Conservation (phyloP, 1,140 invertebrate genomes). For the Zaprionus davidi region DNA sequence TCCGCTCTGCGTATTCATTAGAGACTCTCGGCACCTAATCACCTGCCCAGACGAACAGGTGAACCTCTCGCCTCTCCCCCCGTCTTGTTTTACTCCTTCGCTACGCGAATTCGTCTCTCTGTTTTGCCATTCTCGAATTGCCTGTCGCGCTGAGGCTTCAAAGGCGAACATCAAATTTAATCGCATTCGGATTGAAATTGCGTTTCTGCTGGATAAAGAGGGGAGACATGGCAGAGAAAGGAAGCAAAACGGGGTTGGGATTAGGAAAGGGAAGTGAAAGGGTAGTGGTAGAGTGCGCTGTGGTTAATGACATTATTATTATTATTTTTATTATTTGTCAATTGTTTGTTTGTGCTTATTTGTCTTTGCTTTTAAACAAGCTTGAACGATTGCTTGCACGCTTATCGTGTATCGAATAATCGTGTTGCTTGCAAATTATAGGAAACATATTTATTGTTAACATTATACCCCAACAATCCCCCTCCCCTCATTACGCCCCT, state of each 20-base stretch:
- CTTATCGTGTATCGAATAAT: not conserved
- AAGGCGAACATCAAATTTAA: slow-evolving; percentile 71
- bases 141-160: slow-evolving; percentile 49
- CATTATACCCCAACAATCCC: too few species aligned
- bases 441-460: too few species aligned
- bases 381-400: too few species aligned
- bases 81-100: not conserved
- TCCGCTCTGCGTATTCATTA: not conserved
- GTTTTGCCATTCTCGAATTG: slow-evolving; percentile 18
- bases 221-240: not conserved
- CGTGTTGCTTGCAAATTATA: not conserved
- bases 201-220: slow-evolving; percentile 37
- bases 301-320: slow-evolving; percentile 32
- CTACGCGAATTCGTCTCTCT: not conserved
- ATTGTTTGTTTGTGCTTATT: slow-evolving; percentile 7
- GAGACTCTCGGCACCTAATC: slow-evolving; percentile 17
- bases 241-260: not conserved
- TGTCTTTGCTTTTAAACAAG: too few species aligned
- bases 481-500: not conserved
- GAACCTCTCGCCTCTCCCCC: not conserved
- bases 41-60: slow-evolving; percentile 11
- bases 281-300: not conserved
- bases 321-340: slow-evolving; percentile 21
- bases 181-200: slow-evolving; percentile 75
- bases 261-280: rapidly evolving